Evolutionary conservation across 2,888 invertebrate genomes (phyloP), one percentile per base, ranked within the genome.

Genomic region (Microdon myrmicae): DNA sequence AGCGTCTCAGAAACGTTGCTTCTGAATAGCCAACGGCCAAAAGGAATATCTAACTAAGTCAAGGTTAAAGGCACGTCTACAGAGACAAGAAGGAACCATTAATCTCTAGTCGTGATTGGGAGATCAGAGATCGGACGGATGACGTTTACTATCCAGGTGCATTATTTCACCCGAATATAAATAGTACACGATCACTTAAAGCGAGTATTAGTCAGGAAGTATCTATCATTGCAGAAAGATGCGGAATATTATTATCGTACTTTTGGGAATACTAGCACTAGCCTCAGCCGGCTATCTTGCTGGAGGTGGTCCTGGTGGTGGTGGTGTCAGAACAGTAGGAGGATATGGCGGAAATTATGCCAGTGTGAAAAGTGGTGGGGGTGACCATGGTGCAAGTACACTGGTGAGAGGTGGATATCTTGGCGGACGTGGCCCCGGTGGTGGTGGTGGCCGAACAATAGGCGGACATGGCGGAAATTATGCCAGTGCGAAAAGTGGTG

Each of bases 321-420:
- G 79, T 68, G 71, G 75, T 5, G 25, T 53, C 80, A 81, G 35
- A 74, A 79, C 4, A 74, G 81, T 29, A 17, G 37, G 45, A 3
- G 68, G 61, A 10, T 79, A 79, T 1, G 80, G 81, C 3, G 69
- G 14, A 3, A 25, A 7, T 25, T 49, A 28, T 45, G 67, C 26
- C 35, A 68, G 69, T 4, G 68, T 70, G n/a, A 32, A 39, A 5
- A 60, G 66, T 10, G 79, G 79, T 1, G 79, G 80, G 4, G 67
- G 68, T 20, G 68, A 71, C 7, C 72, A 73, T 3, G 71, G 70
- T 19, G 67, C 68, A 10, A n/a, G n/a, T 28, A 5, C 4, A 10
- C 9, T 12, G 12, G n/a, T 5, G 4, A n/a, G 16, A 7, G 10
- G 5, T 64, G 74, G 82, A 4, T 81, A n/a, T 81, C 69, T 3